These are phyloP conservation scores for Echinarachnius parma DNA, from an alignment of 53 echinoderm and acorn worm species.

Conservation along the genomic window DNA sequence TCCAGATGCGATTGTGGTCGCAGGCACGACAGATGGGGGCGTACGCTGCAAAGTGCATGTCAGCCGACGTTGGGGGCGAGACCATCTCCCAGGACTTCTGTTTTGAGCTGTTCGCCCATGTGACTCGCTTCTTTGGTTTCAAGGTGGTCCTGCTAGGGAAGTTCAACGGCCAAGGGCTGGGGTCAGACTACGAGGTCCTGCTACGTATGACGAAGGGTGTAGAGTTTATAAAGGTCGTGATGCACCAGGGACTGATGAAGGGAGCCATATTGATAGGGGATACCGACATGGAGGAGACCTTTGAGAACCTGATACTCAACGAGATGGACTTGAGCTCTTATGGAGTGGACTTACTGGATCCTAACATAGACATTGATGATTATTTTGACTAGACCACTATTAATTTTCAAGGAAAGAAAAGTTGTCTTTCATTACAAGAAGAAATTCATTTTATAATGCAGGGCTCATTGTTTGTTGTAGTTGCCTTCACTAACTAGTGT, in stretches of 20 bases:
- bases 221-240: slow-evolving; percentile 85
- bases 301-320: slow-evolving; percentile 95
- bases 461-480: too few species aligned
- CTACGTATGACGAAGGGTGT: slow-evolving; percentile 78
- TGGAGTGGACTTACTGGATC: slow-evolving; percentile 90
- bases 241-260: slow-evolving; percentile 79
- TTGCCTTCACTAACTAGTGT: too few species aligned
- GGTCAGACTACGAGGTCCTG: slow-evolving; percentile 72
- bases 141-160: slow-evolving; percentile 94
- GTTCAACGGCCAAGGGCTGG: slow-evolving; percentile 86
- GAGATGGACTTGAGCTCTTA: slow-evolving; percentile 73
- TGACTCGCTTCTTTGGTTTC: slow-evolving; percentile 93
- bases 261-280: slow-evolving; percentile 94
- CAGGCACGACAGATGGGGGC: slow-evolving; percentile 98
- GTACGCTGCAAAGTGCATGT: slow-evolving; percentile 87
- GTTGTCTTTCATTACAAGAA: neutral
- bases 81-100: slow-evolving; percentile 85
- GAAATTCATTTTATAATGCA: too few species aligned
- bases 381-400: slow-evolving; percentile 76
- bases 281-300: slow-evolving; percentile 94
- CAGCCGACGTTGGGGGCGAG: slow-evolving; percentile 49
- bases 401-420: neutral
- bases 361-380: slow-evolving; percentile 93
- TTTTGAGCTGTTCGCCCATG: slow-evolving; percentile 94
- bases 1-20: slow-evolving; percentile 95